phyloP scores from a whole-genome alignment of 2,797 vertebrate genomes.

The Micrastur ruficollis region DNA sequence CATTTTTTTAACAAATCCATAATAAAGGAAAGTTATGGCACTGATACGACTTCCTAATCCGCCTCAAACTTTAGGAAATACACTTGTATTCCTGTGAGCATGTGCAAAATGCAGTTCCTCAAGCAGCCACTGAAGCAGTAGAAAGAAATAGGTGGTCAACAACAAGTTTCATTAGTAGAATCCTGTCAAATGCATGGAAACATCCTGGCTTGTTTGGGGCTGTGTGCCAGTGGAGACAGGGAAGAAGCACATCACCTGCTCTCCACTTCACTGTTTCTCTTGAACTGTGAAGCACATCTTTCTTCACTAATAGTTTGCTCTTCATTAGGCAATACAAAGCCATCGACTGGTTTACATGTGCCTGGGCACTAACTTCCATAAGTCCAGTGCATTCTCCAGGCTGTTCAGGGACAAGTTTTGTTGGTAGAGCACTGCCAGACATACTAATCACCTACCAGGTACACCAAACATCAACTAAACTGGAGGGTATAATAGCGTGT shows the following conservation, averaged over 20 bases:
- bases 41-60: not conserved
- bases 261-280: not conserved
- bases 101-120: not conserved
- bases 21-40: not conserved
- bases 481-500: not conserved
- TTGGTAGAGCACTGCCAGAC: not conserved
- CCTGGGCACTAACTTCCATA: not conserved
- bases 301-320: not conserved
- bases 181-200: not conserved
- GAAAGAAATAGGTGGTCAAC: not conserved
- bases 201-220: not conserved
- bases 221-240: accelerated
- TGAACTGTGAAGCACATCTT: not conserved
- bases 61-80: not conserved
- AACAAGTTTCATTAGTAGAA: not conserved
- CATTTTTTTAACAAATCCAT: not conserved
- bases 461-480: not conserved
- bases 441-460: not conserved
- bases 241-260: not conserved
- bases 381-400: not conserved
- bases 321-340: not conserved
- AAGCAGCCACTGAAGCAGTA: not conserved
- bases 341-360: not conserved
- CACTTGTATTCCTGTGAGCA: accelerated
- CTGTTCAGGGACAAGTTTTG: not conserved